Evolutionary conservation across 2,113 vertebrate species (phyloP).

Genomic region (Gadus chalcogrammus): DNA sequence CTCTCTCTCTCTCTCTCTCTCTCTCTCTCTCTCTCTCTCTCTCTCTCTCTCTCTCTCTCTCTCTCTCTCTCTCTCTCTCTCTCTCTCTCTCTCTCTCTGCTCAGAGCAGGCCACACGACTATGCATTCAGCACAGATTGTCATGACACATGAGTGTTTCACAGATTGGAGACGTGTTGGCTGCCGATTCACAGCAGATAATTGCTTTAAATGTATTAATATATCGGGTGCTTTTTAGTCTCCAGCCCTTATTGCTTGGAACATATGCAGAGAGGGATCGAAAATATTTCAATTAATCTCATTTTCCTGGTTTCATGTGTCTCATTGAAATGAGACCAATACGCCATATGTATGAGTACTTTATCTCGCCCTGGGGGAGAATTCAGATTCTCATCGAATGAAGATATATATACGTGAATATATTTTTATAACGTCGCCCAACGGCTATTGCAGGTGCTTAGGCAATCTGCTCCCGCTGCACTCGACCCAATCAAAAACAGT

Average conservation of each 20-base stretch:
- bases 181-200: slow-evolving; percentile 59
- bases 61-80: slow-evolving; percentile 6
- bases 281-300: too few species aligned
- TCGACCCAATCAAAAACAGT: too few species aligned
- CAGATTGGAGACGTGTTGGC: slow-evolving; percentile 54
- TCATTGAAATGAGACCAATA: too few species aligned
- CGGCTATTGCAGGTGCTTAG: too few species aligned
- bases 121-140: slow-evolving; percentile 43
- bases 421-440: too few species aligned
- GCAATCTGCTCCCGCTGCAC: too few species aligned
- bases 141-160: slow-evolving; percentile 53
- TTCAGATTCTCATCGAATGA: slow-evolving; percentile 37
- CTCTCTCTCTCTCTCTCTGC: slow-evolving; percentile 3
- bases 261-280: too few species aligned
- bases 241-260: too few species aligned
- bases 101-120: background rate
- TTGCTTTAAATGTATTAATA: slow-evolving; percentile 61
- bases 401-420: too few species aligned
- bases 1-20: too few species aligned
- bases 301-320: too few species aligned
- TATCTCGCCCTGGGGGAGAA: slow-evolving; percentile 58
- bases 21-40: background rate
- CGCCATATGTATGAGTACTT: slow-evolving; percentile 28
- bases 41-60: background rate
- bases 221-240: too few species aligned